Evolutionary conservation across 2,888 invertebrate genomes (phyloP).

Genomic region (Nephrocerus scutellatus): DNA sequence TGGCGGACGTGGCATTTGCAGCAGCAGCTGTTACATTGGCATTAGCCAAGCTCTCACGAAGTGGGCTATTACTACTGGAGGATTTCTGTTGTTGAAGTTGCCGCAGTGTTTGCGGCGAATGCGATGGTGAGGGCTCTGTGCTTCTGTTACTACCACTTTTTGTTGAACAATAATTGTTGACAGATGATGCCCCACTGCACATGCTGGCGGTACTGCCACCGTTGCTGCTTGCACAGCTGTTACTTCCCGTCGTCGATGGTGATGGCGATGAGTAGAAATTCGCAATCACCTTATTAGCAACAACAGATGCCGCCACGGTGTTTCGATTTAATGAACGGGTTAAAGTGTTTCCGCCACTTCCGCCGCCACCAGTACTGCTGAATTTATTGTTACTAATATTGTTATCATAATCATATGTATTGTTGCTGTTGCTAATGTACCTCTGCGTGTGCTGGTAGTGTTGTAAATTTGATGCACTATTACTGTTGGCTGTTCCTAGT

Average conservation of each 20-base stretch:
- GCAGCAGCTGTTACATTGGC: slow-evolving; percentile 10
- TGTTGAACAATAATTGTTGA: slow-evolving; percentile 19
- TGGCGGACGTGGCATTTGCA: neutral
- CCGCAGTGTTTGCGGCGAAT: slow-evolving; percentile 20
- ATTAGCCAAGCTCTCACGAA: too few relatives aligned
- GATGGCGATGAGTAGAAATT: too few relatives aligned
- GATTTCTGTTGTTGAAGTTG: slow-evolving; percentile 24
- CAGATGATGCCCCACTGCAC: slow-evolving; percentile 12
- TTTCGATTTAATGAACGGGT: too few relatives aligned
- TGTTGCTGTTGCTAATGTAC: slow-evolving; percentile 23
- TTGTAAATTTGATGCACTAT: slow-evolving; percentile 37
- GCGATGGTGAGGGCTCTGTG: slow-evolving; percentile 20
- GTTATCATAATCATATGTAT: slow-evolving; percentile 10
- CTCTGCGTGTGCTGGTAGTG: slow-evolving; percentile 27
- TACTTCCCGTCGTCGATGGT: too few relatives aligned
- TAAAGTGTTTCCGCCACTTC: too few relatives aligned
- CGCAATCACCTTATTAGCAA: too few relatives aligned
- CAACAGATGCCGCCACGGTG: too few relatives aligned
- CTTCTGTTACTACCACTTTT: slow-evolving; percentile 21
- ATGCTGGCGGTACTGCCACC: slow-evolving; percentile 13
- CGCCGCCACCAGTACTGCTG: too few relatives aligned
- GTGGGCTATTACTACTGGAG: slow-evolving; percentile 32
- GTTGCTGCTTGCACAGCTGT: too few relatives aligned
- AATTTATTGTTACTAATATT: too few relatives aligned
- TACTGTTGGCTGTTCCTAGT: slow-evolving; percentile 14